These are phyloP conservation scores for Eurytemora carolleeae DNA, from an alignment of 1,140 invertebrate genomes.

Conservation along the genomic window DNA sequence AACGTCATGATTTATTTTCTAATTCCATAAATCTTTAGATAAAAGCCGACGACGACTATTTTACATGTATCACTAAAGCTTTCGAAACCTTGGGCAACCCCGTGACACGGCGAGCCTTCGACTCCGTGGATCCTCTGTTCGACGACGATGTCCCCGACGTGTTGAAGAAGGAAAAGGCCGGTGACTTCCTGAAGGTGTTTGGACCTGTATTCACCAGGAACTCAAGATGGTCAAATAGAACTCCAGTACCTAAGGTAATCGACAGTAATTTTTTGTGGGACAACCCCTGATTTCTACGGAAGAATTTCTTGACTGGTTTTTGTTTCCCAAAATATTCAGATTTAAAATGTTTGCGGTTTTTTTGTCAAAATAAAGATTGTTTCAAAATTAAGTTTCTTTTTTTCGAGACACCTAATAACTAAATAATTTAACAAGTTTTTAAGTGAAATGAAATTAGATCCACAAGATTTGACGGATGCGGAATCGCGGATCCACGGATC, in stretches of 20 bases:
- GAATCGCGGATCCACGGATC: no score
- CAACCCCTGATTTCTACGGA: no score
- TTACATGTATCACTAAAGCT: slow-evolving; percentile 95
- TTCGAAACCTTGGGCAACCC: slow-evolving; percentile 71
- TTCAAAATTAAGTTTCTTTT: not conserved
- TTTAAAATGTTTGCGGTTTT: not conserved
- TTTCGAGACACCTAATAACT: no score
- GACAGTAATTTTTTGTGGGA: no score
- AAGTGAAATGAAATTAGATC: no score
- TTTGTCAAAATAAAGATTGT: not conserved
- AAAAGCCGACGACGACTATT: slow-evolving; percentile 75
- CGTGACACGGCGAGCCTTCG: slow-evolving; percentile 63
- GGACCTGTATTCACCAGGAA: slow-evolving; percentile 62
- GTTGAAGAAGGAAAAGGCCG: slow-evolving; percentile 46
- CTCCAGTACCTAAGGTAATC: slow-evolving; percentile 57
- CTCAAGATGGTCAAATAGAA: slow-evolving; percentile 72
- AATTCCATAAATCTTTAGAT: no score
- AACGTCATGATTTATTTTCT: no score
- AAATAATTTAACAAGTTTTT: no score
- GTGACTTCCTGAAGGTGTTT: slow-evolving; percentile 51
- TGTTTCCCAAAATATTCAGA: no score
- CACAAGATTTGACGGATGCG: no score
- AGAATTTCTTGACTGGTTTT: no score
- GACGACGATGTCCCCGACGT: slow-evolving; percentile 65
- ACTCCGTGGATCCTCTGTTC: slow-evolving; percentile 86